A percentile compares a stretch with the other conserved stretches of the same genome.
phyloP scores from a whole-genome alignment of 2,113 vertebrate species.

The Chaetorhynchus papuensis region DNA sequence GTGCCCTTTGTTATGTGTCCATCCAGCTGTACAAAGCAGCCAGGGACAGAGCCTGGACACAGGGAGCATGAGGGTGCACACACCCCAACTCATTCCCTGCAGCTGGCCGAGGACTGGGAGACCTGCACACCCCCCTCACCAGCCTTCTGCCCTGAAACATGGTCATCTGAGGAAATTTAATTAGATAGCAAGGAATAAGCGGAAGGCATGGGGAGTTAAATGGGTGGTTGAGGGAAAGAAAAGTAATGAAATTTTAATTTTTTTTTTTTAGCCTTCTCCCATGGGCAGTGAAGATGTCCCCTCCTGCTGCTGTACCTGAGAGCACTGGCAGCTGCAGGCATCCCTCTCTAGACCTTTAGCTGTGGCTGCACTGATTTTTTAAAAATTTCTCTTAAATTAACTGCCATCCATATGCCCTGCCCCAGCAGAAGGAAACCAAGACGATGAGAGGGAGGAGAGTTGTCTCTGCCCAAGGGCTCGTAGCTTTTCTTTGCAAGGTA shows the following conservation, averaged over 20 bases:
- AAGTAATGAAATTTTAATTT: neutral
- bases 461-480: neutral
- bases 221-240: neutral
- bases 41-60: neutral
- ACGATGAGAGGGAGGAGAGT: neutral
- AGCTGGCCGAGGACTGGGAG: neutral
- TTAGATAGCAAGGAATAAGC: neutral
- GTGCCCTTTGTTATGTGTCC: neutral
- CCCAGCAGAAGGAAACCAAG: neutral
- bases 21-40: neutral
- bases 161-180: neutral
- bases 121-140: neutral
- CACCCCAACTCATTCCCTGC: fast-evolving
- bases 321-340: neutral
- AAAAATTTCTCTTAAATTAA: neutral
- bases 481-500: neutral
- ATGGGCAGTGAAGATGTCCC: neutral
- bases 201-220: neutral
- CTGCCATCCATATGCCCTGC: neutral
- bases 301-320: neutral
- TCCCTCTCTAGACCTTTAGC: neutral
- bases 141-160: neutral
- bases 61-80: neutral
- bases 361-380: neutral
- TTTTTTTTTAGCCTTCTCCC: neutral